phyloP scores from a whole-genome alignment of 2,888 invertebrate species.

The Cephus sareptanus region DNA sequence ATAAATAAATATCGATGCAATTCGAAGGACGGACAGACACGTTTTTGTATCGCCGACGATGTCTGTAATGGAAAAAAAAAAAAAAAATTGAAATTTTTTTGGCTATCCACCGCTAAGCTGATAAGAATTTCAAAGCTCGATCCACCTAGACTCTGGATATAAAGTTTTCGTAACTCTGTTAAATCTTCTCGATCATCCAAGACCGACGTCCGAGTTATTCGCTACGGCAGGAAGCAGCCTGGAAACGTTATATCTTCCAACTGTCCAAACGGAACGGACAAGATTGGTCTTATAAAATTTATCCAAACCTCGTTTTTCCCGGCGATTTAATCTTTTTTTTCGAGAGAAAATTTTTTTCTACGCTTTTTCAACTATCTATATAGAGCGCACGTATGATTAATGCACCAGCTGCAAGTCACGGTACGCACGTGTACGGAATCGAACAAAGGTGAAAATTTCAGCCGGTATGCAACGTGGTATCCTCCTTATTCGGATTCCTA shows the following conservation, averaged over 20 bases:
- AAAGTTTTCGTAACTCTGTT: neutral
- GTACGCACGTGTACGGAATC: neutral
- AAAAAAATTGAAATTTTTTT: neutral
- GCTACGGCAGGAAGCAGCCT: neutral
- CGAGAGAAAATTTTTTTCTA: neutral
- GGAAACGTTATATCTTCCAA: neutral
- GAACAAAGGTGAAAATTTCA: neutral
- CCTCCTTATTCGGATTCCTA: slow-evolving; percentile 41
- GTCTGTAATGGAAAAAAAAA: no score
- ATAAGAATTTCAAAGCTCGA: neutral
- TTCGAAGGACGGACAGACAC: neutral
- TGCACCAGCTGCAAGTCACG: neutral
- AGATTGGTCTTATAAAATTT: neutral
- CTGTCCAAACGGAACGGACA: neutral
- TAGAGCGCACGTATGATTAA: neutral
- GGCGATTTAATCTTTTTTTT: neutral
- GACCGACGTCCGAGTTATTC: neutral
- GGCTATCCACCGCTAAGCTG: neutral
- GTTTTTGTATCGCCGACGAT: neutral
- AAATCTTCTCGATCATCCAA: neutral
- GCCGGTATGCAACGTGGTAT: neutral
- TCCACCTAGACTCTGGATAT: neutral
- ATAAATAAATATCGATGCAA: neutral
- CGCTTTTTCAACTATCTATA: neutral
- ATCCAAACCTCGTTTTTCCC: neutral